phyloP scores from a whole-genome alignment of 92 coral and sea anemone genomes.

The Chrysogorgia sp. region DNA sequence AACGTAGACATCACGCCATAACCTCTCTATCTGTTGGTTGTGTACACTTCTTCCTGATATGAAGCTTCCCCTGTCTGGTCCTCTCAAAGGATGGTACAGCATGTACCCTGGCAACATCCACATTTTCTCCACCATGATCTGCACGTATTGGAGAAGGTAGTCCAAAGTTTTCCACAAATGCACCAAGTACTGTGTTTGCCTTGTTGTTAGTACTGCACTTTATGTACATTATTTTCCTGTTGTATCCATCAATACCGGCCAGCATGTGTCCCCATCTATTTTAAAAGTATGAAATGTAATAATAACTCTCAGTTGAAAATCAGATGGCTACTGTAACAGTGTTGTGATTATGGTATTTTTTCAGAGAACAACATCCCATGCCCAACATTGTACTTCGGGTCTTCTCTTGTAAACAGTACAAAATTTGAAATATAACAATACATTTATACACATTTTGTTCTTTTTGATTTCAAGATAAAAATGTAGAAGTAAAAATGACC shows the following conservation, averaged over 20 bases:
- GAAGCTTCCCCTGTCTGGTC: constrained; percentile 63
- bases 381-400: too few species aligned
- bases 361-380: not conserved
- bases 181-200: too few species aligned
- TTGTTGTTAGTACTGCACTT: constrained; percentile 34
- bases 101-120: constrained; percentile 51
- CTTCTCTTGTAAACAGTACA: too few species aligned
- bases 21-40: constrained; percentile 6
- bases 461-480: too few species aligned
- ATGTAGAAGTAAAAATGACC: too few species aligned
- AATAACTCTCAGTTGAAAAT: too few species aligned
- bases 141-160: constrained; percentile 51
- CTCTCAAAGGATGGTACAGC: constrained; percentile 55
- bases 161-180: too few species aligned
- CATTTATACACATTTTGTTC: not conserved
- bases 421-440: too few species aligned
- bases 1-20: constrained; percentile 16
- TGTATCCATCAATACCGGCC: constrained; percentile 23
- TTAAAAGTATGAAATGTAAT: not conserved
- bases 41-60: too few species aligned
- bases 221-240: constrained; percentile 33
- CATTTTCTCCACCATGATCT: constrained; percentile 64
- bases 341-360: too few species aligned
- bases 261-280: constrained; percentile 14
- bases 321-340: too few species aligned